phyloP scores from a whole-genome alignment of 2,113 vertebrate genomes.

The Leptodactylus fuscus region DNA sequence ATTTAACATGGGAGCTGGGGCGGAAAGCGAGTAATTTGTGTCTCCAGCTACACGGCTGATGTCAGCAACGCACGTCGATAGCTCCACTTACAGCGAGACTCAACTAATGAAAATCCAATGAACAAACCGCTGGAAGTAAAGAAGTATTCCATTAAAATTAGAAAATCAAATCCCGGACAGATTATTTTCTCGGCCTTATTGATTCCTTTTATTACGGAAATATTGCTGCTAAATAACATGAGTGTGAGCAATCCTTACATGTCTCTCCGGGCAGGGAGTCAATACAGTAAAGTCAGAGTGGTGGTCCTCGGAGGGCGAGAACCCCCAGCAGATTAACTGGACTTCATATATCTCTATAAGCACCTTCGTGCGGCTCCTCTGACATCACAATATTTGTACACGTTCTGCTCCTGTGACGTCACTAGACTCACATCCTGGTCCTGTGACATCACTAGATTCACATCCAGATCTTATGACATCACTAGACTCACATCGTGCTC shows the following conservation, averaged over 20 bases:
- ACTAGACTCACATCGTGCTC: background rate
- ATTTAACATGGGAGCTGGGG: slow-evolving; percentile 21
- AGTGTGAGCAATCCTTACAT: slow-evolving; percentile 75
- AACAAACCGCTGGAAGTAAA: slow-evolving; percentile 73
- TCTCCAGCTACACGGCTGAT: slow-evolving; percentile 65
- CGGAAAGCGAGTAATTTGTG: slow-evolving; percentile 52
- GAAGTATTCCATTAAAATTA: slow-evolving; percentile 78
- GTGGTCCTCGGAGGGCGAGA: background rate
- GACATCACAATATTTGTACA: background rate
- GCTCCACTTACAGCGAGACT: slow-evolving; percentile 73
- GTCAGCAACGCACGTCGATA: slow-evolving; percentile 75
- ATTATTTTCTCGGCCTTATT: slow-evolving; percentile 75
- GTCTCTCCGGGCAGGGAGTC: slow-evolving; percentile 67
- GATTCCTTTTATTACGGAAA: slow-evolving; percentile 78
- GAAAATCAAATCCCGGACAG: slow-evolving; percentile 76
- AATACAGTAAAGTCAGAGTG: slow-evolving; percentile 61
- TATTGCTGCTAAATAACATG: slow-evolving; percentile 80
- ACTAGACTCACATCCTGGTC: background rate
- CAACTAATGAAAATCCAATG: slow-evolving; percentile 75
- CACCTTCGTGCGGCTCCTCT: background rate
- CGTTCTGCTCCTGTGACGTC: background rate
- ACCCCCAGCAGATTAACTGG: slow-evolving; percentile 16
- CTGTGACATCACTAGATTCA: background rate
- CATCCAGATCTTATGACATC: background rate
- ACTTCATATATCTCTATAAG: background rate